phyloP scores from a whole-genome alignment of 2,113 vertebrate genomes.

The Ophiodon elongatus region DNA sequence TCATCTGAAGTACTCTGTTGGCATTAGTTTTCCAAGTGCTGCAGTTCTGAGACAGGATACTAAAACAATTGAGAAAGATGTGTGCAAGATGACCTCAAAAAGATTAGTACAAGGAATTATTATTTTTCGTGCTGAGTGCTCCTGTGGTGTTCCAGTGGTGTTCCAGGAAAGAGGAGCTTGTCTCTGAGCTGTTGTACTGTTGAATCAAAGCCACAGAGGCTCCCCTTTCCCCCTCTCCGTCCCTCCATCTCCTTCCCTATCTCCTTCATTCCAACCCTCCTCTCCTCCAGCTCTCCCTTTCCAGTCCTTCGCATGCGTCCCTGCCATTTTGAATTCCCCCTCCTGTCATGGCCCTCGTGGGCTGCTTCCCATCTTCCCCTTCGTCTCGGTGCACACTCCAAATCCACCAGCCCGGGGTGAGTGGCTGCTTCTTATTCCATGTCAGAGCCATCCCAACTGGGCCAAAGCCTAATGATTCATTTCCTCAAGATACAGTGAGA shows the following conservation, averaged over 20 bases:
- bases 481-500: slow-evolving; percentile 79
- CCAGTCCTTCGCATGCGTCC: slow-evolving; percentile 4
- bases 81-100: slow-evolving; percentile 63
- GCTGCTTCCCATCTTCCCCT: slow-evolving; percentile 70
- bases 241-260: slow-evolving; percentile 32
- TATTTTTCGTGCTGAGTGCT: slow-evolving; percentile 55
- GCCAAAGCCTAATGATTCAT: slow-evolving; percentile 79
- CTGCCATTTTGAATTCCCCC: slow-evolving; percentile 21
- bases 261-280: slow-evolving; percentile 41
- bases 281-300: slow-evolving; percentile 32
- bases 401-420: slow-evolving; percentile 68
- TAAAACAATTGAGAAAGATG: slow-evolving; percentile 53
- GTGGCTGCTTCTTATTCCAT: slow-evolving; percentile 79
- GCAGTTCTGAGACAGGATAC: slow-evolving; percentile 32
- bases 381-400: slow-evolving; percentile 56
- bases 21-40: slow-evolving; percentile 5
- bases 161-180: slow-evolving; percentile 72
- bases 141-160: slow-evolving; percentile 58
- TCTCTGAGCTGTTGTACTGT: slow-evolving; percentile 61
- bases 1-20: slow-evolving; percentile 24
- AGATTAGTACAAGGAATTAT: slow-evolving; percentile 47
- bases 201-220: slow-evolving; percentile 66
- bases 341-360: slow-evolving; percentile 26
- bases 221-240: background rate
- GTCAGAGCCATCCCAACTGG: slow-evolving; percentile 71